phyloP scores from a whole-genome alignment of 1,140 invertebrate species.

The Steinernema khuongi region DNA sequence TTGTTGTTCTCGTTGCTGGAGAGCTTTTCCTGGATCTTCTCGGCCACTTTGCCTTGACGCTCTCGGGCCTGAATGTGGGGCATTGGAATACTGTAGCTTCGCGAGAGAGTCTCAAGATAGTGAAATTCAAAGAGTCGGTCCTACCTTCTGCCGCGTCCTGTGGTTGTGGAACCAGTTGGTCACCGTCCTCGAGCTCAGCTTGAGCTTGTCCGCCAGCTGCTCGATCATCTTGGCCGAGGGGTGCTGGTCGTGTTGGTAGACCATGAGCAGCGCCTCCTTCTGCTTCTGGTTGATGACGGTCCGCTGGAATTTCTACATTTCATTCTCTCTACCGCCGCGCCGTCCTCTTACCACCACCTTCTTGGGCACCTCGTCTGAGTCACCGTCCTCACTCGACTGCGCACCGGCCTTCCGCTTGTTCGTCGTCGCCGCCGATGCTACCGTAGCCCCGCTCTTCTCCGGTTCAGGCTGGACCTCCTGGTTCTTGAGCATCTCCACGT shows the following conservation, averaged over 20 bases:
- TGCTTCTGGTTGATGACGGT: constrained; percentile 95
- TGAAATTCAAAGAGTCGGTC: too few relatives aligned
- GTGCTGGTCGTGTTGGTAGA: constrained; percentile 89
- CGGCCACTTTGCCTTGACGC: background rate
- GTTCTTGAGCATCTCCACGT: constrained; percentile 14
- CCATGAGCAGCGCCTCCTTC: constrained; percentile 85
- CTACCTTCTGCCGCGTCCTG: constrained; percentile 83
- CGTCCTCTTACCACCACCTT: background rate
- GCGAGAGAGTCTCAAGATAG: too few relatives aligned
- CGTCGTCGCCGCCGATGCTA: background rate
- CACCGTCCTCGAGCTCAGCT: constrained; percentile 86
- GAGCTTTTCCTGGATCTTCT: background rate
- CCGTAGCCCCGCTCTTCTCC: background rate
- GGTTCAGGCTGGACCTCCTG: background rate
- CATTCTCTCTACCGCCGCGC: background rate
- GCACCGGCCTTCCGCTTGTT: background rate
- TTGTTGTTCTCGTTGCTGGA: background rate
- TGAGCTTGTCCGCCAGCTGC: constrained; percentile 81
- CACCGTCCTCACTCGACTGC: constrained; percentile 4
- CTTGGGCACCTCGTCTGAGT: constrained; percentile 13
- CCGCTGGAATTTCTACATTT: constrained; percentile 62
- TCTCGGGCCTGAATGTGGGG: background rate
- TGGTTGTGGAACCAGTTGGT: constrained; percentile 99
- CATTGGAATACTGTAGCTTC: too few relatives aligned
- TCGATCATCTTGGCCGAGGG: constrained; percentile 91